Percentiles rank a stretch among this genome's conserved stretches.
Evolutionary conservation across 2,888 invertebrate species (phyloP).

Genomic region (Leptopilina myrica): DNA sequence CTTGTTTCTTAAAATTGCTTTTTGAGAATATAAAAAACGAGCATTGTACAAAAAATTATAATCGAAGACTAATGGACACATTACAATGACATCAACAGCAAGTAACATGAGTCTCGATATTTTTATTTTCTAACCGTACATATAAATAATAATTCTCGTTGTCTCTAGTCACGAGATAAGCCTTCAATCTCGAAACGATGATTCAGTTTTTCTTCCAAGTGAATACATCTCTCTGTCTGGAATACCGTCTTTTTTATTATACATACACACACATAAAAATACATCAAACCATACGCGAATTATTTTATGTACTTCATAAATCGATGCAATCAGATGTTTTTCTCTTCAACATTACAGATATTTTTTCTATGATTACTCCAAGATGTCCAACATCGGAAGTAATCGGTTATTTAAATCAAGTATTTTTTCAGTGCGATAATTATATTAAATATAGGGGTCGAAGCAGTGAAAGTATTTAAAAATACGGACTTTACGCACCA

Average conservation of each 20-base stretch:
- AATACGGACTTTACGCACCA: too few species aligned
- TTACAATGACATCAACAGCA: neutral
- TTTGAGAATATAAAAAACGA: too few species aligned
- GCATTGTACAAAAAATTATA: neutral
- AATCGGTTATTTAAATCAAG: too few species aligned
- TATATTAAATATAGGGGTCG: too few species aligned
- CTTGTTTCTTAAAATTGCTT: too few species aligned
- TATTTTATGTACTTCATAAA: slow-evolving; percentile 4
- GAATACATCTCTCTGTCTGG: slow-evolving; percentile 22
- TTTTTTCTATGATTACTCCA: too few species aligned
- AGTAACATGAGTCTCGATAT: slow-evolving; percentile 12
- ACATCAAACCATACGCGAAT: neutral
- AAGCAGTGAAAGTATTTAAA: too few species aligned
- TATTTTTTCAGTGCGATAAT: too few species aligned
- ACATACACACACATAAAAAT: neutral
- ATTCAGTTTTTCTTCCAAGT: slow-evolving; percentile 28
- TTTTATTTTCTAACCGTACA: neutral
- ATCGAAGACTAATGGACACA: neutral
- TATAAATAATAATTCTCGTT: neutral
- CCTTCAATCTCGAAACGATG: slow-evolving; percentile 32
- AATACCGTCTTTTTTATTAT: neutral
- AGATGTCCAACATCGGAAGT: too few species aligned
- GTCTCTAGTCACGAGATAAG: slow-evolving; percentile 25
- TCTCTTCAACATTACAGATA: too few species aligned
- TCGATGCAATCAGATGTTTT: too few species aligned